Evolutionary conservation across 2,797 vertebrate species (phyloP).

Genomic region (Morelia viridis): DNA sequence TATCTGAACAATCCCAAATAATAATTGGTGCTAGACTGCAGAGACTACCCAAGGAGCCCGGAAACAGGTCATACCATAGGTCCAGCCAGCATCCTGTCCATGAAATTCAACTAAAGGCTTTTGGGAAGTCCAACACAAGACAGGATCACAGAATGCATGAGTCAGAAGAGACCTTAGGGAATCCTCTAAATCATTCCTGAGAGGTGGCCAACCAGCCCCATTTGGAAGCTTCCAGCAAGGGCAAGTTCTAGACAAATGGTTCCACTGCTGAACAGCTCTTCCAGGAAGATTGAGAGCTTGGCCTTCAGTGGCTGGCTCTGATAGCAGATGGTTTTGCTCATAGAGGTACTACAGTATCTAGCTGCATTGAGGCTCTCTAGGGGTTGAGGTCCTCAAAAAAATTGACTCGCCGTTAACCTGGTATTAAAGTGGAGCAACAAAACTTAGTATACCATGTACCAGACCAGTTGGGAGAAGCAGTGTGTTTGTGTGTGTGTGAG

Average conservation of each 20-base stretch:
- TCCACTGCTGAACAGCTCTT: neutral
- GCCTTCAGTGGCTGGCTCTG: neutral
- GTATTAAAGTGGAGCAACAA: neutral
- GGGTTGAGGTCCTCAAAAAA: neutral
- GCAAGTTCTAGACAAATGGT: neutral
- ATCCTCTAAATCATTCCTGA: neutral
- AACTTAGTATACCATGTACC: neutral
- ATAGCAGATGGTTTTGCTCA: neutral
- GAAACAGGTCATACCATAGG: neutral
- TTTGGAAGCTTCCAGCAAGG: neutral
- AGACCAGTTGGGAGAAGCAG: neutral
- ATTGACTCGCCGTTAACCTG: neutral
- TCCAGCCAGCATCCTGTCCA: neutral
- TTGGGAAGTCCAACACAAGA: neutral
- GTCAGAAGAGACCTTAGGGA: neutral
- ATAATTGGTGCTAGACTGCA: neutral
- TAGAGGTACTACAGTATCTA: neutral
- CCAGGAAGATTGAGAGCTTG: neutral
- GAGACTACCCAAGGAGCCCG: neutral
- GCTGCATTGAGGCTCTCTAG: neutral
- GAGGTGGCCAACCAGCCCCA: neutral
- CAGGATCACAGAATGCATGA: neutral
- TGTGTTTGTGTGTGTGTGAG: fast-evolving
- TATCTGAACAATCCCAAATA: neutral
- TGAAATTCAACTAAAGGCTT: neutral